Evolutionary conservation across 2,113 vertebrate species (phyloP).

Genomic region (Plecotus auritus): DNA sequence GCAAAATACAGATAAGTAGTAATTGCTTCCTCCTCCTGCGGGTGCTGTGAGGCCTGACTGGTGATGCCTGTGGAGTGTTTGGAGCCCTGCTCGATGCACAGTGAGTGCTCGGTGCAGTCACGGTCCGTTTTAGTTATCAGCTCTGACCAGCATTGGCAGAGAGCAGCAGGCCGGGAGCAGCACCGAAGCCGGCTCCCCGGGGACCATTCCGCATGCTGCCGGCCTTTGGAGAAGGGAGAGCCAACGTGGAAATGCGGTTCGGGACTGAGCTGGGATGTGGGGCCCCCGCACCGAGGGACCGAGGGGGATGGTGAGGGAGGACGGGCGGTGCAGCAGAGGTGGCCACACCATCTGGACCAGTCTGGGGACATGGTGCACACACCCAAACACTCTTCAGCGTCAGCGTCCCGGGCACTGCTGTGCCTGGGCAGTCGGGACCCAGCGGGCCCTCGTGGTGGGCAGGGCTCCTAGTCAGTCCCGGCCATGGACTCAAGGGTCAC

Average conservation of each 20-base stretch:
- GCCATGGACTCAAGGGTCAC: background rate
- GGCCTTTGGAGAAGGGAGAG: background rate
- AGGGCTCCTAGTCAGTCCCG: background rate
- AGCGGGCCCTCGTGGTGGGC: background rate
- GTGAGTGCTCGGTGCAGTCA: background rate
- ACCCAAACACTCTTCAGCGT: background rate
- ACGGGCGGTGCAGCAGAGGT: background rate
- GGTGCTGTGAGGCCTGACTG: background rate
- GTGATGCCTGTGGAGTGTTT: background rate
- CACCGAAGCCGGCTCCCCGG: background rate
- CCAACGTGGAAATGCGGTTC: background rate
- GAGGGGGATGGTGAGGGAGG: background rate
- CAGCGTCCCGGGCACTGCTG: background rate
- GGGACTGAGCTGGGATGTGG: background rate
- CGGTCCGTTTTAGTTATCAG: too few relatives aligned
- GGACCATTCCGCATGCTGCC: background rate
- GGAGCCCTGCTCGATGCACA: background rate
- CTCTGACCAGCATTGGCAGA: background rate
- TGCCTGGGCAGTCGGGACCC: background rate
- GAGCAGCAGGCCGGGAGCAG: background rate
- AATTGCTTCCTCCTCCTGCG: background rate
- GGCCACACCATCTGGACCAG: background rate
- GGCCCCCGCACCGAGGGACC: too few relatives aligned
- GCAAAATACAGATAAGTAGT: background rate
- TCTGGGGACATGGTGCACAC: background rate